Percentiles rank a stretch among this genome's conserved stretches.
Conservation (phyloP, 2,888 invertebrate genomes). For the Baronia brevicornis region DNA sequence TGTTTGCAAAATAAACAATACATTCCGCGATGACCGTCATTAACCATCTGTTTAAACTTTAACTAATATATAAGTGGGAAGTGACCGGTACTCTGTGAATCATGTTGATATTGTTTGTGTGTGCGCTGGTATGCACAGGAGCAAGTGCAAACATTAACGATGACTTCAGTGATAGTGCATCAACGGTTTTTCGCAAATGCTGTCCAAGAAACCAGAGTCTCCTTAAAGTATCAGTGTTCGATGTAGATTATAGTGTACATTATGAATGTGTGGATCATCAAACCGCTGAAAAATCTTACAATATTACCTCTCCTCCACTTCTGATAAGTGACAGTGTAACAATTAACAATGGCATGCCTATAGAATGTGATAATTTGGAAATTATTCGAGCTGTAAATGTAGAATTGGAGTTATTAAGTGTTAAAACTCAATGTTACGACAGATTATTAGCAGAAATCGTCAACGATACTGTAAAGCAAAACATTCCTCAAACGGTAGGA, state of each 20-base stretch:
- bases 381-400: slow-evolving; percentile 29
- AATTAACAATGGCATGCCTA: slow-evolving; percentile 43
- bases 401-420: slow-evolving; percentile 23
- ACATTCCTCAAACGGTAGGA: slow-evolving; percentile 47
- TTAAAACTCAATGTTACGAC: slow-evolving; percentile 43
- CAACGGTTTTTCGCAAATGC: slow-evolving; percentile 52
- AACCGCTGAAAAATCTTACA: slow-evolving; percentile 29
- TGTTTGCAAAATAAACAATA: slow-evolving; percentile 42
- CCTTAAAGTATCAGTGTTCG: slow-evolving; percentile 35
- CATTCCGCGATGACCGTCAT: slow-evolving; percentile 41
- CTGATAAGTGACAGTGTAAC: slow-evolving; percentile 35
- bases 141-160: slow-evolving; percentile 11
- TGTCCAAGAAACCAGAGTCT: slow-evolving; percentile 47
- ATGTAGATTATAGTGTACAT: slow-evolving; percentile 21
- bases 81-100: slow-evolving; percentile 20
- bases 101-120: slow-evolving; percentile 45
- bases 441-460: slow-evolving; percentile 42
- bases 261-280: slow-evolving; percentile 47
- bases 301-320: slow-evolving; percentile 37
- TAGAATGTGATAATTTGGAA: slow-evolving; percentile 35
- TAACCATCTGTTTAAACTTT: slow-evolving; percentile 50
- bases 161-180: slow-evolving; percentile 23
- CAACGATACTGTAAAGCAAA: slow-evolving; percentile 38
- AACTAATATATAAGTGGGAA: slow-evolving; percentile 23
- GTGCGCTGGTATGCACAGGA: slow-evolving; percentile 28